Conservation (phyloP, 2,888 invertebrate species). For the Eustalomyia histrio region DNA sequence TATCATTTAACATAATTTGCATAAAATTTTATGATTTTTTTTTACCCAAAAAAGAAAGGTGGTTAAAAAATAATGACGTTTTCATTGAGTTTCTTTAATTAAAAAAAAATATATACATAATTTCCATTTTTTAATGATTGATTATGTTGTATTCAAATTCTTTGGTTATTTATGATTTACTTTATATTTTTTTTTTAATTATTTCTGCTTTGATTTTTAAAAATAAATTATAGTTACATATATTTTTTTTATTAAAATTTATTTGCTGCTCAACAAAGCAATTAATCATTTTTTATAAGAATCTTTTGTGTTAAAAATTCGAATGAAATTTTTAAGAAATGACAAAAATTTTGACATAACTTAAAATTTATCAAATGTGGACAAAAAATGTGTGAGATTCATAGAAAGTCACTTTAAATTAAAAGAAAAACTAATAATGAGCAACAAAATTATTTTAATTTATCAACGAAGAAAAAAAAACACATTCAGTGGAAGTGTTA, state of each 20-base stretch:
- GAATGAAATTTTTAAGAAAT: not conserved
- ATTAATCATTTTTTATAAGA: slow-evolving; percentile 1
- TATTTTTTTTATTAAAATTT: not conserved
- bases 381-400: too few relatives aligned
- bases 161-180: not conserved
- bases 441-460: too few relatives aligned
- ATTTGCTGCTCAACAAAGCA: not conserved
- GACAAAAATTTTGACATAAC: not conserved
- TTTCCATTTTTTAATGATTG: slow-evolving; percentile 37
- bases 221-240: not conserved
- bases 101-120: slow-evolving; percentile 12
- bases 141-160: slow-evolving; percentile 12
- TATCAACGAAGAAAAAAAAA: too few relatives aligned
- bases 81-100: slow-evolving; percentile 18
- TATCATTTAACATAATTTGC: slow-evolving; percentile 22
- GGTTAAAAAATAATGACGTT: slow-evolving; percentile 9
- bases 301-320: not conserved
- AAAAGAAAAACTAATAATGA: too few relatives aligned
- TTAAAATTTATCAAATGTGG: not conserved
- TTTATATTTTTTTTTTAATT: not conserved
- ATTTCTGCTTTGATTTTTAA: not conserved
- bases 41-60: slow-evolving; percentile 9
- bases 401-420: too few relatives aligned
- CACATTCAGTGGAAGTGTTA: too few relatives aligned
- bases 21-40: slow-evolving; percentile 28